Conservation (phyloP, 2,888 invertebrate genomes). For the Thecophora atra region DNA sequence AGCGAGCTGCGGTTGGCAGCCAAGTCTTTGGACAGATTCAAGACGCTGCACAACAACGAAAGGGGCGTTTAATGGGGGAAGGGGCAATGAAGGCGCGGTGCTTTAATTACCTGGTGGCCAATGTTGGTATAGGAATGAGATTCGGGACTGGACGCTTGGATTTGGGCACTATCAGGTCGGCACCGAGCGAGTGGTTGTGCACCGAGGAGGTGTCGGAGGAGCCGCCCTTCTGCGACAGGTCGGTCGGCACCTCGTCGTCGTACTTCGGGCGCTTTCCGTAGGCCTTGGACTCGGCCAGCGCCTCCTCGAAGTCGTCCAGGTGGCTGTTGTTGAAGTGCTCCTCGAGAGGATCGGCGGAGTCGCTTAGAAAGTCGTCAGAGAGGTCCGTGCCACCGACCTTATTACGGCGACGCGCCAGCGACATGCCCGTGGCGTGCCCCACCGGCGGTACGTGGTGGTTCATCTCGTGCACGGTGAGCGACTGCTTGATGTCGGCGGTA, state of each 20-base stretch:
- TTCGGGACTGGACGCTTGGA: slow-evolving; percentile 75
- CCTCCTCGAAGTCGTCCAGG: slow-evolving; percentile 61
- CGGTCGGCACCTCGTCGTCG: slow-evolving; percentile 63
- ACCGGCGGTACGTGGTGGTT: slow-evolving; percentile 87
- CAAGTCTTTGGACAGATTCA: slow-evolving; percentile 64
- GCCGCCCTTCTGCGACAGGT: slow-evolving; percentile 64
- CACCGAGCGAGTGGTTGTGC: slow-evolving; percentile 48
- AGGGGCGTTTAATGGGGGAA: too few species aligned
- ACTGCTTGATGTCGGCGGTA: slow-evolving; percentile 90
- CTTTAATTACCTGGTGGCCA: slow-evolving; percentile 53
- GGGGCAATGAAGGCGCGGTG: neutral
- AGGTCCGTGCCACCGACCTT: slow-evolving; percentile 76
- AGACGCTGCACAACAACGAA: slow-evolving; percentile 51
- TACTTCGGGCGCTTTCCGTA: slow-evolving; percentile 59
- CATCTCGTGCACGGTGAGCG: slow-evolving; percentile 90
- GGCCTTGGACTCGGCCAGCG: slow-evolving; percentile 45
- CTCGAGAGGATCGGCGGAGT: slow-evolving; percentile 60
- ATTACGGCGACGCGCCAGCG: slow-evolving; percentile 73
- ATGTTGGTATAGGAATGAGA: slow-evolving; percentile 74
- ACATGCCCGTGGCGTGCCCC: slow-evolving; percentile 71
- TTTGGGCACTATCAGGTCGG: slow-evolving; percentile 52
- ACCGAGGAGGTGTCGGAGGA: slow-evolving; percentile 60
- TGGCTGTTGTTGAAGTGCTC: slow-evolving; percentile 63
- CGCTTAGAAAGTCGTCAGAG: slow-evolving; percentile 63
- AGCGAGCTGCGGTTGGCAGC: slow-evolving; percentile 62